phyloP scores from a whole-genome alignment of 2,797 vertebrate species.

The Tamandua tetradactyla region DNA sequence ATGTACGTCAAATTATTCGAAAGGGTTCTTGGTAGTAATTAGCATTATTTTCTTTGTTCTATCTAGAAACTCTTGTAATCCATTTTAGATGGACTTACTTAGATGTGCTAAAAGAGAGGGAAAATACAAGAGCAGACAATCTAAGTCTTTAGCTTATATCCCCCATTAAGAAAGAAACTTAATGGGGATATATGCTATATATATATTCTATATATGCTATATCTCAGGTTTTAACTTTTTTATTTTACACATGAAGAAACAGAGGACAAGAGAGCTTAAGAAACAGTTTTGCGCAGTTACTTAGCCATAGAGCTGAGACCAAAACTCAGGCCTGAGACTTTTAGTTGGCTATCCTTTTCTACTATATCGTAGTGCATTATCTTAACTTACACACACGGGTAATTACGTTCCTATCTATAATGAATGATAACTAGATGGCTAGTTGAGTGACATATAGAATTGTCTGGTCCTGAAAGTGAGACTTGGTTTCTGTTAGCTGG shows the following conservation, averaged over 20 bases:
- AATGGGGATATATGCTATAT: too few species aligned
- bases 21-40: neutral
- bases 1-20: slow-evolving; percentile 21
- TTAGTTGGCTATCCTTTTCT: neutral
- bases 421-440: neutral
- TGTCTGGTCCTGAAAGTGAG: slow-evolving; percentile 27
- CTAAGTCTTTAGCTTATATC: neutral
- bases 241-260: slow-evolving; percentile 11
- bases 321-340: neutral
- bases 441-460: neutral
- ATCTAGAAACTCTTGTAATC: neutral
- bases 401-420: neutral
- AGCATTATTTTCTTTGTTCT: slow-evolving; percentile 32
- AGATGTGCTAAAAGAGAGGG: neutral
- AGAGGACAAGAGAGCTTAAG: neutral
- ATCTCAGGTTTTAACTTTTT: neutral
- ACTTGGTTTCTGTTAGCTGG: slow-evolving; percentile 55
- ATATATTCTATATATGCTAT: too few species aligned
- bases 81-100: neutral
- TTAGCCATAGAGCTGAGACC: neutral
- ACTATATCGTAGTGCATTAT: neutral
- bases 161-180: neutral
- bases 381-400: slow-evolving; percentile 18
- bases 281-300: neutral
- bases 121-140: neutral